Percentiles rank a stretch among this genome's conserved stretches.
These are phyloP conservation scores for Pseudobourletiella spinata DNA, from an alignment of 1,140 invertebrate genomes.

Conservation along the genomic window DNA sequence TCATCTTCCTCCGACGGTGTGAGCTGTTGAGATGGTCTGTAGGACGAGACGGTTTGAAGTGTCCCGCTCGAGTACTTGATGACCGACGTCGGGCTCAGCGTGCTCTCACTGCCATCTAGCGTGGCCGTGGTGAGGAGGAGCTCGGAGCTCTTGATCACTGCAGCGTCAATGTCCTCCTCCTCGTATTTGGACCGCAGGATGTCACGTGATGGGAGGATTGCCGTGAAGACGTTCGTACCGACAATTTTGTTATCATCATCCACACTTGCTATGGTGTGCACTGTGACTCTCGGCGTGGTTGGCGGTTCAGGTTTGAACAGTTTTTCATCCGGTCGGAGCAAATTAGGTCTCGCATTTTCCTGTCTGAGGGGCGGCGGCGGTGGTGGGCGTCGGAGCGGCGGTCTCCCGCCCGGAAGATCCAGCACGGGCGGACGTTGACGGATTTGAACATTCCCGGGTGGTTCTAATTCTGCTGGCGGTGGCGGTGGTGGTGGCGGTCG, in stretches of 20 bases:
- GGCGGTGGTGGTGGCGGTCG: neutral
- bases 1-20: neutral
- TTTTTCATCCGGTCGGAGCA: constrained; percentile 29
- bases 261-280: constrained; percentile 39
- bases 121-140: neutral
- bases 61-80: constrained; percentile 26
- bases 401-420: neutral
- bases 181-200: neutral
- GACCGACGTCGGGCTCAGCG: constrained; percentile 4
- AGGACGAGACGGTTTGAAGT: constrained; percentile 12
- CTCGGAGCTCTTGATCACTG: neutral
- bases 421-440: constrained; percentile 8
- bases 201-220: constrained; percentile 18
- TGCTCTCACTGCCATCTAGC: neutral
- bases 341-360: constrained; percentile 21
- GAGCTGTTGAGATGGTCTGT: neutral
- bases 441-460: neutral
- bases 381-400: neutral
- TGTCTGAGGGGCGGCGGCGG: neutral
- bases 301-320: constrained; percentile 23
- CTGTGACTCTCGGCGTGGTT: constrained; percentile 8
- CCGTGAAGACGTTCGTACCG: constrained; percentile 34
- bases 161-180: constrained; percentile 1
- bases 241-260: constrained; percentile 39
- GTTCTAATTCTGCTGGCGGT: neutral